Percentiles rank a stretch among this genome's conserved stretches.
These are phyloP conservation scores for Panorpa germanica DNA, from an alignment of 2,888 invertebrate genomes.

Conservation along the genomic window DNA sequence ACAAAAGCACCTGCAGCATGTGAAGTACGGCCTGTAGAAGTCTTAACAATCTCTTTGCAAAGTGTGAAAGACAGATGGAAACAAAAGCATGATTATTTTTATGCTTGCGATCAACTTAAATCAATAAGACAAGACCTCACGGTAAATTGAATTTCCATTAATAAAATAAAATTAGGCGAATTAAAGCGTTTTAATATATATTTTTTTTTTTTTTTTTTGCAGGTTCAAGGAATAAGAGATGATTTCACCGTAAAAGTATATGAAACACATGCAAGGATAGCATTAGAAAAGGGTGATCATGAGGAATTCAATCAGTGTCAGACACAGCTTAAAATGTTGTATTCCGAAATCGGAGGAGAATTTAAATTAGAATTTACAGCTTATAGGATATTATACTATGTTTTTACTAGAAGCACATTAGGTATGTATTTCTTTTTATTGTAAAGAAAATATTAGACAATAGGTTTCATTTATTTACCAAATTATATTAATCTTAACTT, in stretches of 20 bases:
- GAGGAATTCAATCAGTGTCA: slow-evolving; percentile 99
- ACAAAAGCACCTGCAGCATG: slow-evolving; percentile 89
- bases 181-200: neutral
- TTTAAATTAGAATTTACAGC: slow-evolving; percentile 88
- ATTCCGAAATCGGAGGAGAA: slow-evolving; percentile 53
- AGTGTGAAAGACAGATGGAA: slow-evolving; percentile 88
- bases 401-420: slow-evolving; percentile 93
- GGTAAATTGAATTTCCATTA: slow-evolving; percentile 39
- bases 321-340: slow-evolving; percentile 91
- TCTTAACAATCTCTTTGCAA: slow-evolving; percentile 66
- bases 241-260: slow-evolving; percentile 94
- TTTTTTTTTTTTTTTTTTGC: slow-evolving; percentile 15
- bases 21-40: slow-evolving; percentile 77
- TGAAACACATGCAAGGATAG: slow-evolving; percentile 96
- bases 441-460: slow-evolving; percentile 4
- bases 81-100: slow-evolving; percentile 80
- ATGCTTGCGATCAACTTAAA: slow-evolving; percentile 96
- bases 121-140: slow-evolving; percentile 98
- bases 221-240: slow-evolving; percentile 93
- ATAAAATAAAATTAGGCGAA: neutral
- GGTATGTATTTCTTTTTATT: slow-evolving; percentile 37
- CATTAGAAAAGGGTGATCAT: slow-evolving; percentile 93
- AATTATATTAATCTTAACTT: slow-evolving; percentile 8
- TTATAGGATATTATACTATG: slow-evolving; percentile 91
- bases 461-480: slow-evolving; percentile 8